These are phyloP conservation scores for Napeogenes sylphis DNA, from an alignment of 2,888 invertebrate species.

Conservation along the genomic window DNA sequence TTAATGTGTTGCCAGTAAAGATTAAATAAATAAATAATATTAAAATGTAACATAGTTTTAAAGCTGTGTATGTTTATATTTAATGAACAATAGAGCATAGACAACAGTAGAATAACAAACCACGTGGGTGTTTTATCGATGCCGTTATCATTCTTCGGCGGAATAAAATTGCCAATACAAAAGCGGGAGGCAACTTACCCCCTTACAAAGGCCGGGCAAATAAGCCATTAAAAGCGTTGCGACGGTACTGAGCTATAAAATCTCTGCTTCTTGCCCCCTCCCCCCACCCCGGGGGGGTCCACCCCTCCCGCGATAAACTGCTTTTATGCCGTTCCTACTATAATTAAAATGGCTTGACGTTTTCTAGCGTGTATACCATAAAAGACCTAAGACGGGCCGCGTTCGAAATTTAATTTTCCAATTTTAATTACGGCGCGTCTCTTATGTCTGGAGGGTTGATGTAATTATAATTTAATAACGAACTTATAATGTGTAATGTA, in stretches of 20 bases:
- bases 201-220: slow-evolving; percentile 69
- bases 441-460: slow-evolving; percentile 11
- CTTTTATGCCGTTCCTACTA: slow-evolving; percentile 72
- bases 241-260: slow-evolving; percentile 73
- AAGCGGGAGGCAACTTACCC: slow-evolving; percentile 53
- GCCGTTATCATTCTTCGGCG: slow-evolving; percentile 56
- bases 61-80: too few species aligned
- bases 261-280: slow-evolving; percentile 74
- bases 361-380: slow-evolving; percentile 38
- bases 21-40: too few species aligned
- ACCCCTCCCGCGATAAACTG: slow-evolving; percentile 69
- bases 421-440: slow-evolving; percentile 32
- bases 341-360: slow-evolving; percentile 73
- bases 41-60: too few species aligned
- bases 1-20: too few species aligned
- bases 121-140: slow-evolving; percentile 29
- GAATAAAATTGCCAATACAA: slow-evolving; percentile 71
- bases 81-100: too few species aligned
- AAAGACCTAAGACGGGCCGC: slow-evolving; percentile 30
- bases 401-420: slow-evolving; percentile 37
- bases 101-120: slow-evolving; percentile 3
- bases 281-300: slow-evolving; percentile 37
- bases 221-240: slow-evolving; percentile 76
- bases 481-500: background rate
- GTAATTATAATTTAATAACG: slow-evolving; percentile 16